Evolutionary conservation across 1,140 invertebrate genomes (phyloP), one percentile per base, ranked within the genome.

Genomic region (Dendroctonus valens): DNA sequence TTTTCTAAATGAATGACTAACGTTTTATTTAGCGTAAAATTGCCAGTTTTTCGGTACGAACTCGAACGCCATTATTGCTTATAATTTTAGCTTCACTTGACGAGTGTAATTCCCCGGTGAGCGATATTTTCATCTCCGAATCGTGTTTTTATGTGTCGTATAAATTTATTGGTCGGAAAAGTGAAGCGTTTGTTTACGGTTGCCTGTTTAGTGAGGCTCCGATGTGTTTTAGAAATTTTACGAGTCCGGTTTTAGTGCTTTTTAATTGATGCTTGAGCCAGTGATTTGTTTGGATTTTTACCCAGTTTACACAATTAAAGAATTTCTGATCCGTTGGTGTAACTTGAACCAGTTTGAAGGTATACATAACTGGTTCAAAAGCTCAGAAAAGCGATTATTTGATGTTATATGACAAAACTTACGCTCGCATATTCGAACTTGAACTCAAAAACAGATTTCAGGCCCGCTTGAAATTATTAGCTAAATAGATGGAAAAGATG

Each of bases 1-100:
- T 8, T 0, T 37, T 52, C 4, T 61, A 44, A 52, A 61, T 4
- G 9, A n/a, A 7, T n/a, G 41, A 52, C 6, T 61, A 37, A 61
- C 41, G 52, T 41, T 63, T 63, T 63, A 65, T 65, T 65, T 65
- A 65, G 54, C 63, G 63, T 65, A 63, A 63, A 63, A 63, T 63
- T 63, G 55, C 61, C 40, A 38, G 51, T 51, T 61, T 26, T 52
- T 26, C 39, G 40, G 11, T 15, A 6, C 26, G 37, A 15, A 38
- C 7, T 15, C 38, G 14, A 38, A 60, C 8, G 46, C 15, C 49
- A 11, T 41, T 46, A 46, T 52, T 54, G 50, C 15, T 63, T 46
- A 63, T 53, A 54, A 54, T 54, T 63, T 63, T 46, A 52, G 55
- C 38, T 48, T 14, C 50, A 12, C 41, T 48, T 65, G 63, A 59